Evolutionary conservation across 2,888 invertebrate species (phyloP).

Genomic region (Rhodophaea formosa): DNA sequence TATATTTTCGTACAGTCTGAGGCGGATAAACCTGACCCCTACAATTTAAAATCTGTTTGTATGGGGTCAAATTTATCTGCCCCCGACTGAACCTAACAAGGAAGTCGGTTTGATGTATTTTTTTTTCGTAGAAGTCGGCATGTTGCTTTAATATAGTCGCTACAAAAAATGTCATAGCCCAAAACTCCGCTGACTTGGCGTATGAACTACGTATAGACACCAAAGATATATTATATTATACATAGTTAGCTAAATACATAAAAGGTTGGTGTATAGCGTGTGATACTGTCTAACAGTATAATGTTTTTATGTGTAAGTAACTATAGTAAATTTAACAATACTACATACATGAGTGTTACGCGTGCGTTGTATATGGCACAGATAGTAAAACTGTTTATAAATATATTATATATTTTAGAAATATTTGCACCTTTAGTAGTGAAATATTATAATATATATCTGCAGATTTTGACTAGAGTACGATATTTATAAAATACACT

Average conservation of each 20-base stretch:
- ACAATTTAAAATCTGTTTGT: too few species aligned
- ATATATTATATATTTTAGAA: conserved; percentile 78
- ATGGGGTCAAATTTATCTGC: too few species aligned
- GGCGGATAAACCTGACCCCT: too few species aligned
- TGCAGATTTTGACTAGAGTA: conserved; percentile 73
- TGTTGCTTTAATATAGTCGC: not conserved
- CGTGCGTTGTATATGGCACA: conserved; percentile 79
- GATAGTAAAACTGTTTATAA: conserved; percentile 72
- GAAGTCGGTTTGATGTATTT: too few species aligned
- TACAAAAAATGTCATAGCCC: not conserved
- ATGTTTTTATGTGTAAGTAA: conserved; percentile 73
- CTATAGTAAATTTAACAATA: conserved; percentile 47
- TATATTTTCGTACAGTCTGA: too few species aligned
- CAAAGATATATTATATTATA: conserved; percentile 55
- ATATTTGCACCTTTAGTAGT: conserved; percentile 80
- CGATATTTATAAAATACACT: conserved; percentile 49
- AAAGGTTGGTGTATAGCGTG: conserved; percentile 70
- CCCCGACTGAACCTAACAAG: too few species aligned
- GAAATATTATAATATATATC: conserved; percentile 73
- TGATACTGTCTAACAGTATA: conserved; percentile 75
- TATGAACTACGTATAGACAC: conserved; percentile 68
- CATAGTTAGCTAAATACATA: conserved; percentile 63
- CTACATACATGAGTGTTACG: conserved; percentile 64
- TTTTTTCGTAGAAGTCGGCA: not conserved
- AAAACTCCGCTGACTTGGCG: conserved; percentile 48